phyloP scores from a whole-genome alignment of 2,888 invertebrate genomes.

The Drosophila paramelanica region DNA sequence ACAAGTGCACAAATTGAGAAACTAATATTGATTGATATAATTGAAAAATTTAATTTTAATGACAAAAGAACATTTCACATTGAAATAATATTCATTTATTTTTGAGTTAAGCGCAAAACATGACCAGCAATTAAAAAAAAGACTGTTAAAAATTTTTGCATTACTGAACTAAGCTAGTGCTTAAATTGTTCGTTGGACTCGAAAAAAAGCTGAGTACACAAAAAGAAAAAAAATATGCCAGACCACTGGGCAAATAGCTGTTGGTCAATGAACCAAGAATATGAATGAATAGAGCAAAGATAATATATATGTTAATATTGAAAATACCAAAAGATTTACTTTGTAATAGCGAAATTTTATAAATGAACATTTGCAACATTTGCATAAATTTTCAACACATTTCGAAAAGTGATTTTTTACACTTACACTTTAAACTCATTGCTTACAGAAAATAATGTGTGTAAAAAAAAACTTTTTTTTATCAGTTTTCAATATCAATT shows the following conservation, averaged over 20 bases:
- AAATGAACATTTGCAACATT: not conserved
- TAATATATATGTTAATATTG: no score
- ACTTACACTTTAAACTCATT: no score
- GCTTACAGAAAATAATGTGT: no score
- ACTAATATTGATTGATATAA: not conserved
- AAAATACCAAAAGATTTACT: not conserved
- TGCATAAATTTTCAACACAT: not conserved
- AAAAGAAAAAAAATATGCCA: slow-evolving; percentile 8
- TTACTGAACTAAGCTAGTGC: slow-evolving; percentile 34
- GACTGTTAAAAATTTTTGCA: slow-evolving; percentile 23
- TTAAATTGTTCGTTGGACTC: slow-evolving; percentile 22
- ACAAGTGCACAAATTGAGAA: not conserved
- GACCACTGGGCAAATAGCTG: slow-evolving; percentile 4
- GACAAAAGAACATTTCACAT: slow-evolving; percentile 1
- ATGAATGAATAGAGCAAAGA: not conserved
- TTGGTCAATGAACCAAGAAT: slow-evolving; percentile 8
- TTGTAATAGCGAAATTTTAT: no score
- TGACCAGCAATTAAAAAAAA: slow-evolving; percentile 26
- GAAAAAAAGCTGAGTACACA: slow-evolving; percentile 4
- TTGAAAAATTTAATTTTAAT: not conserved
- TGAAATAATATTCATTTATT: slow-evolving; percentile 10
- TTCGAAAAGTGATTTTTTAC: not conserved
- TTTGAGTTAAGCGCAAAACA: not conserved
- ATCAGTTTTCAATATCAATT: no score
- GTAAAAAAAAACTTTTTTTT: no score